Evolutionary conservation across 2,113 vertebrate species (phyloP).

Genomic region (Dasypus novemcinctus): DNA sequence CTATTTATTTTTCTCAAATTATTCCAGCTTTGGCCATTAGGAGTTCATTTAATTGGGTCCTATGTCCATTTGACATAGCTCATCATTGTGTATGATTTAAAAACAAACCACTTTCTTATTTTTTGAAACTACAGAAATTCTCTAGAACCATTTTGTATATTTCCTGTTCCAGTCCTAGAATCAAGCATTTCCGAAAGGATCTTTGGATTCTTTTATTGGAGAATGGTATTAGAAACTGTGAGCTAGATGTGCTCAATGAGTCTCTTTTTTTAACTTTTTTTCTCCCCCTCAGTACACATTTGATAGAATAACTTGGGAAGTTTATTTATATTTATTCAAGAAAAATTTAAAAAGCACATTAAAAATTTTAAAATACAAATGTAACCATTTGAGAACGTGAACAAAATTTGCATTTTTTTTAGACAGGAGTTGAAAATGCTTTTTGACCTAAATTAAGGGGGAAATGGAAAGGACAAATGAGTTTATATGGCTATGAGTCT

Average conservation of each 20-base stretch:
- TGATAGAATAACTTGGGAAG: background rate
- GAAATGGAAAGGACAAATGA: too few relatives aligned
- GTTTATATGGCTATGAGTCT: too few relatives aligned
- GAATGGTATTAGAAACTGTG: background rate
- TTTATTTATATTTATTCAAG: conserved; percentile 1
- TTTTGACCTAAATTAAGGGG: too few relatives aligned
- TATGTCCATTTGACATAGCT: background rate
- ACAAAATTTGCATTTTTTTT: too few relatives aligned
- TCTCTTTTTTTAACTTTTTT: background rate
- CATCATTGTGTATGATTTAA: background rate
- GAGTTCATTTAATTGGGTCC: background rate
- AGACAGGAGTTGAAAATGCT: too few relatives aligned
- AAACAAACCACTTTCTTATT: background rate
- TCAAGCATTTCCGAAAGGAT: background rate
- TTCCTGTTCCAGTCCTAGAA: background rate
- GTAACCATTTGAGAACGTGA: background rate
- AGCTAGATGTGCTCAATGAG: background rate
- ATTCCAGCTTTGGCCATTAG: background rate
- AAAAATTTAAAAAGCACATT: background rate
- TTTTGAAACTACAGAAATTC: background rate
- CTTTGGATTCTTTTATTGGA: too few relatives aligned
- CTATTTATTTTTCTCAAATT: background rate
- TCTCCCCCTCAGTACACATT: background rate
- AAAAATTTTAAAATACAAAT: background rate
- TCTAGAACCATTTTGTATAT: background rate